Percentiles rank a stretch among this genome's conserved stretches.
Evolutionary conservation across 2,888 invertebrate species (phyloP).

Genomic region (Drosophila cognata): DNA sequence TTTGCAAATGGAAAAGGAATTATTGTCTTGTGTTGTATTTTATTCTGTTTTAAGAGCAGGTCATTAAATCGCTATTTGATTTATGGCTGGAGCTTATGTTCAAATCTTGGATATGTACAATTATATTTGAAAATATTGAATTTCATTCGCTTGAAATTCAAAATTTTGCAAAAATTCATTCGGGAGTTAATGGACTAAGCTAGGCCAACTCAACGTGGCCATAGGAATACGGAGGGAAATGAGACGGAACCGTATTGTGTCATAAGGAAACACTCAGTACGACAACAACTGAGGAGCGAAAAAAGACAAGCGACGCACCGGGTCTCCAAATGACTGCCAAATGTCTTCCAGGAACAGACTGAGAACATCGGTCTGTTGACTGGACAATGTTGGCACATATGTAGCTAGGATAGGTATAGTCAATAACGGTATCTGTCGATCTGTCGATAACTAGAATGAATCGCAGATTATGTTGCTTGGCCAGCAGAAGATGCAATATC

Average conservation of each 20-base stretch:
- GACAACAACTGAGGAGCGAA: neutral
- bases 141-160: neutral
- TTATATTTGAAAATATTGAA: neutral
- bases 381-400: neutral
- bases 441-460: neutral
- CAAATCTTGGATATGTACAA: neutral
- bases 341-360: neutral
- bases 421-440: neutral
- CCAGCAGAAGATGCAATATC: neutral
- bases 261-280: no score
- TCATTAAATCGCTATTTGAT: neutral
- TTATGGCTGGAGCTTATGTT: neutral
- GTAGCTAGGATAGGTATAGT: neutral
- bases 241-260: neutral
- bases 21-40: neutral
- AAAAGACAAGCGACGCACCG: neutral
- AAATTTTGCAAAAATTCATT: neutral
- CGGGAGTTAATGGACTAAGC: neutral
- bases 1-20: neutral
- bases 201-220: neutral
- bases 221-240: neutral
- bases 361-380: neutral
- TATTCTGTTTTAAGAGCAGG: neutral
- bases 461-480: neutral
- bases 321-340: neutral